These are phyloP conservation scores for Eupelmus urozonus DNA, from an alignment of 2,888 invertebrate species.

Conservation along the genomic window DNA sequence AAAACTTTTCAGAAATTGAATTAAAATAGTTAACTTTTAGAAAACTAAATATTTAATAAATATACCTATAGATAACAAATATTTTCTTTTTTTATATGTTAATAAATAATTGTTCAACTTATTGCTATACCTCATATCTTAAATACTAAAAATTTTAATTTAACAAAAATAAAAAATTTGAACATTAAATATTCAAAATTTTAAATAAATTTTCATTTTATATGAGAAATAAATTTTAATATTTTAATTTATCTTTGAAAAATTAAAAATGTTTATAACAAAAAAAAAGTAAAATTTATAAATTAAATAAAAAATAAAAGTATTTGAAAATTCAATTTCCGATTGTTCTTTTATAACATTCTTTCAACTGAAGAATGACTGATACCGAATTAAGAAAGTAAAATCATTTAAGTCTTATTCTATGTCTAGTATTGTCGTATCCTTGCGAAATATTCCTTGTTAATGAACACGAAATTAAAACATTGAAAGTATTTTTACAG, in stretches of 20 bases:
- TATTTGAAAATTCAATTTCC: constrained; percentile 8
- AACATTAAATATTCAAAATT: not conserved
- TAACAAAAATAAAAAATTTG: not conserved
- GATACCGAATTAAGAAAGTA: constrained; percentile 25
- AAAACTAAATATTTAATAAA: constrained; percentile 1
- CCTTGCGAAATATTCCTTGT: constrained; percentile 19
- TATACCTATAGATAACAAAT: not conserved
- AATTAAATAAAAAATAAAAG: not conserved
- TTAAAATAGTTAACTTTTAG: not conserved
- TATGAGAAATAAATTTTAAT: too few relatives aligned
- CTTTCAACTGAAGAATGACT: not conserved
- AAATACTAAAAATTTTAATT: not conserved
- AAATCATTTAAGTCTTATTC: constrained; percentile 33
- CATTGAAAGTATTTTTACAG: not conserved
- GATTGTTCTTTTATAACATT: not conserved
- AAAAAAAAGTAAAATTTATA: too few relatives aligned
- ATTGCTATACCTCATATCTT: constrained; percentile 5
- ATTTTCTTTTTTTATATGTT: not conserved
- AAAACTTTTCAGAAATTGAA: not conserved
- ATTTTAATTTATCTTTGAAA: too few relatives aligned
- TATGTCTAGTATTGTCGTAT: constrained; percentile 43
- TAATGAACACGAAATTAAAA: constrained; percentile 29
- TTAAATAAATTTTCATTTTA: not conserved
- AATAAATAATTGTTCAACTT: constrained; percentile 11
- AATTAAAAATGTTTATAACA: not conserved